These are phyloP conservation scores for Hipparchia semele DNA, from an alignment of 2,888 invertebrate genomes.

Conservation along the genomic window DNA sequence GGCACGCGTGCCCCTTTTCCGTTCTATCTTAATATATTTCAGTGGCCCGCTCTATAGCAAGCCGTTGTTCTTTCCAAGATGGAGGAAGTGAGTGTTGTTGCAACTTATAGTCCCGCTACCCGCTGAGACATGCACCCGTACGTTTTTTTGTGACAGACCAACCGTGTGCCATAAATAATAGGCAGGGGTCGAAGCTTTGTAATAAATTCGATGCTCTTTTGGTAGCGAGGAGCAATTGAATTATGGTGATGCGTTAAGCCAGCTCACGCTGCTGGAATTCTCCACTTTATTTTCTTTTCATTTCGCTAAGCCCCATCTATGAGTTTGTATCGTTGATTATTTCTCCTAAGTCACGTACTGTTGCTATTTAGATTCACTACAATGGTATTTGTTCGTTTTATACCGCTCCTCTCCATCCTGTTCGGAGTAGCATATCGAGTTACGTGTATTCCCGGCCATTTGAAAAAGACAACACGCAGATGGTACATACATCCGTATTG, in stretches of 20 bases:
- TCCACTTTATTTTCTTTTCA: constrained; percentile 72
- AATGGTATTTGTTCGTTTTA: constrained; percentile 65
- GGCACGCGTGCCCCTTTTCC: no score
- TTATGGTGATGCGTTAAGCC: constrained; percentile 82
- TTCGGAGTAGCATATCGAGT: constrained; percentile 61
- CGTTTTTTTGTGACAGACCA: constrained; percentile 82
- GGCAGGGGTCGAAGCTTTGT: constrained; percentile 81
- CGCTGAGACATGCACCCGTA: constrained; percentile 81
- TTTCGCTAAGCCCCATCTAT: constrained; percentile 65
- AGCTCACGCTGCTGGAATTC: constrained; percentile 70
- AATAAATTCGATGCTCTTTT: constrained; percentile 82
- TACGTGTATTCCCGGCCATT: constrained; percentile 71
- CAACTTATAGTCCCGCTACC: constrained; percentile 80
- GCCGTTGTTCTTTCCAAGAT: constrained; percentile 58
- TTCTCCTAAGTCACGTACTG: constrained; percentile 62
- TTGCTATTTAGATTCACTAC: constrained; percentile 58
- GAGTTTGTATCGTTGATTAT: constrained; percentile 65
- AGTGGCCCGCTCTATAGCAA: constrained; percentile 34
- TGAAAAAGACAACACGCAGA: constrained; percentile 77
- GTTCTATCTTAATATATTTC: no score
- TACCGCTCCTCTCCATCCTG: constrained; percentile 59
- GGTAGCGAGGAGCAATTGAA: constrained; percentile 80
- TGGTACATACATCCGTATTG: constrained; percentile 76
- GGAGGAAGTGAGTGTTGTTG: constrained; percentile 82
- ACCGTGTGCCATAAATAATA: constrained; percentile 83